Evolutionary conservation across 2,113 vertebrate species (phyloP), one percentile per base, ranked within the genome.

Genomic region (Cyprinodon tularosa): DNA sequence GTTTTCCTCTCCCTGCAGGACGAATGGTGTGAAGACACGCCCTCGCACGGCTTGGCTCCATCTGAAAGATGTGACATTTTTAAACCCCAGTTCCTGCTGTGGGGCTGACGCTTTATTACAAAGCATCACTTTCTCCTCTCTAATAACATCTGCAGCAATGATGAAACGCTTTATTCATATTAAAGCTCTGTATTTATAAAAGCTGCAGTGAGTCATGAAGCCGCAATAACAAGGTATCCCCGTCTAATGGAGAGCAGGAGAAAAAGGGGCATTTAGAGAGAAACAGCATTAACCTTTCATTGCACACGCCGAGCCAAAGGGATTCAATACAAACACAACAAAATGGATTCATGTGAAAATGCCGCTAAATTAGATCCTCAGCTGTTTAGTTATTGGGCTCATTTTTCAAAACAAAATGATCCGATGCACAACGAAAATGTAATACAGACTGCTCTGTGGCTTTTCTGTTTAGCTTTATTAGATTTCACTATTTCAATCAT

Each of bases 11-110:
- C 42, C 42, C 42, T 42, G 42, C 42, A 42, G 42, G 42, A 42
- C 42, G 42, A 42, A 42, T 9, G 9, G 42, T 42, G 42, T 4
- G 42, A 59, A 15, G 13, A 66, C 66, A 68, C 57, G 66, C 48
- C 39, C 59, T 12, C 20, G 2, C 8, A 5, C 14, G 59, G 37
- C 65, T 50, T 63, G n/a, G 48, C 66, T 67, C 61, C 68, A 29
- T 61, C 39, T 29, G 69, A 80, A 66, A 15, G 29, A 76, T 53
- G 76, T 85, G 85, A 72, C 81, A 87, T 89, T 85, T 87, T 80
- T 11, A 82, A 82, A 88, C 83, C 50, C 39, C 13, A 42, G 48
- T 83, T 82, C 40, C 50, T 1, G 4, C 2, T n/a, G 78, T 82
- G 84, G 74, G 77, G 79, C 85, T 39, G 76, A 81, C 9, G 44